Evolutionary conservation across 2,888 invertebrate species (phyloP), one percentile per base, ranked within the genome.

Genomic region (Tetragonisca angustula): DNA sequence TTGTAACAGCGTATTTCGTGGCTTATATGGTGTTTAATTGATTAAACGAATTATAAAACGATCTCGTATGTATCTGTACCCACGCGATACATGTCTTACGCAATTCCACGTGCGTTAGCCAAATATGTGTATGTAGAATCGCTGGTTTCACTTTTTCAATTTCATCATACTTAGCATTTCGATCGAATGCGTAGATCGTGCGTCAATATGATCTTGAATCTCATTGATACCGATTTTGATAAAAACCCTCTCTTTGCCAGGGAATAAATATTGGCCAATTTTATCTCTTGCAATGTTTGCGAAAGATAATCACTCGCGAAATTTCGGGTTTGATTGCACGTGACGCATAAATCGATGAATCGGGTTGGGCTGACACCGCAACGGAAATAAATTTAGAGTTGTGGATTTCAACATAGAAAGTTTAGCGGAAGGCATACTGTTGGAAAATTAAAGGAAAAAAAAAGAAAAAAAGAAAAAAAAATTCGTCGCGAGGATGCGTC

Each of bases 91-190:
- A 43, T 52, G 71, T 76, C 78, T 89, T 85, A 81, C 79, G 79
- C 83, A 88, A 89, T 85, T 88, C 62, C 79, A 75, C 72, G 85
- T 79, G 78, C 69, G 65, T 76, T 78, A 64, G 4, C 61, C n/a
- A 27, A 62, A 59, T 52, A 65, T 19, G 67, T 61, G 67, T 61
- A 59, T 4, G 32, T 32, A 73, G 78, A 67, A 82, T 79, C 69
- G 36, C 6, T 65, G 59, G 71, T 43, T 71, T 54, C 50, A 36
- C 27, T 17, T 59, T 56, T 17, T 43, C 9, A 21, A 61, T 61
- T 61, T 62, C n/a, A 6, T 59, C 43, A 19, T 64, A 36, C 54
- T 49, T n/a, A 43, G 19, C 27, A 32, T 64, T 68, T 56, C 13
- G n/a, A 59, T 24, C 19, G 43, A 13, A 2, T 21, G 24, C 36